Base-by-base conservation (phyloP, 2,797 vertebrate genomes). In the Tympanoctomys barrerae region DNA sequence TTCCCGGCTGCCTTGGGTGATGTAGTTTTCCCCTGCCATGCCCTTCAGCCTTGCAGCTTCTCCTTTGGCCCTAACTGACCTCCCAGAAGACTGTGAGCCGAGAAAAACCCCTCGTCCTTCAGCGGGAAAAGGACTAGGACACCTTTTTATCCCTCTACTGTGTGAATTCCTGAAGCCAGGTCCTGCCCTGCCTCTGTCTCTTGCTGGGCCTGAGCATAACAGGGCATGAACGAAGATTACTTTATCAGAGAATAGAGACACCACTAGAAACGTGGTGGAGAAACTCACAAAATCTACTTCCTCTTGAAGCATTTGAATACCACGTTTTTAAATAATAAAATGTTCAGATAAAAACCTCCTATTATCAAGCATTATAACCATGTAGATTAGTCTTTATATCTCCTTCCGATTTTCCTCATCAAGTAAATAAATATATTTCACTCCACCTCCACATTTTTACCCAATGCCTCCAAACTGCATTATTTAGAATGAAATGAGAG, bases 241-340 rank as follows among this genome's bases (percentile, higher is more conserved):
- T 85, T 86, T 59, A 70, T 66, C 78, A 31, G 28, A 82, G 61
- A 85, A n/a, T 52, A 90, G 52, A 64, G 61, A 96, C 94, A 70
- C 19, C 24, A 82, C 49, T 49, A 70, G 54, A 96, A 94, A 89
- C 88, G 81, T 9, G 57, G 68, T 78, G 62, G 61, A 91, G 54
- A 92, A 71, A 4, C 61, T 93, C 61, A 89, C 80, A 89, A 96
- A 97, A 85, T 8, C 33, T 83, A 86, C n/a, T 94, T 83, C 28
- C 24, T 31, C 59, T 96, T 39, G 73, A 96, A 31, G 19, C 33
- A 89, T 84, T 68, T 87, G n/a, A 89, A 82, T 73, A 94, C 49
- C 21, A 39, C 28, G n/a, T 78, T 95, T n/a, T 85, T 24, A 33
- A 71, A 81, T n/a, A 91, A 88, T 26, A 94, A 80, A 54, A 68